phyloP scores from a whole-genome alignment of 2,888 invertebrate genomes.

The Cordilura impudica region DNA sequence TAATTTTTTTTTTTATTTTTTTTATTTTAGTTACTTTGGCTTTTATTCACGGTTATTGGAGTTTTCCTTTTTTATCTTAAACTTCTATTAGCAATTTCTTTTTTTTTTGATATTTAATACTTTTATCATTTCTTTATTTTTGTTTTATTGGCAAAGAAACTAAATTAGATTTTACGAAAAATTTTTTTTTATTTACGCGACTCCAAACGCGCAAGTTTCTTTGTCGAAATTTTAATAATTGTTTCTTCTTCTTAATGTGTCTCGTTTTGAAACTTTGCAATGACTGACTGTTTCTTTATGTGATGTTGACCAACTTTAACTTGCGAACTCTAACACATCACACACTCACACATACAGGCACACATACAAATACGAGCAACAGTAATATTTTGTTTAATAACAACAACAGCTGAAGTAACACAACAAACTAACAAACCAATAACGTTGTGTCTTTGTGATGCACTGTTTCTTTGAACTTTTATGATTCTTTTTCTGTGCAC shows the following conservation, averaged over 20 bases:
- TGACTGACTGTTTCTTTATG: slow-evolving; percentile 45
- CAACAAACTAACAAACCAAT: slow-evolving; percentile 40
- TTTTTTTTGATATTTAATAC: slow-evolving; percentile 23
- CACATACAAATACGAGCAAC: slow-evolving; percentile 38
- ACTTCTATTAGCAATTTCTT: not conserved
- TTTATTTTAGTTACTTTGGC: too few relatives aligned
- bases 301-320: slow-evolving; percentile 57
- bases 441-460: slow-evolving; percentile 47
- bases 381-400: slow-evolving; percentile 10
- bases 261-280: slow-evolving; percentile 49
- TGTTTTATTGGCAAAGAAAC: not conserved
- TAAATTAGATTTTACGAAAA: slow-evolving; percentile 12
- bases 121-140: not conserved
- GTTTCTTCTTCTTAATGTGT: slow-evolving; percentile 38
- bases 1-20: slow-evolving; percentile 36
- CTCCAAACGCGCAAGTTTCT: slow-evolving; percentile 43
- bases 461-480: slow-evolving; percentile 59
- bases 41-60: slow-evolving; percentile 13
- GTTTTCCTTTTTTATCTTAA: slow-evolving; percentile 23
- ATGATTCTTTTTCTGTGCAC: slow-evolving; percentile 25
- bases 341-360: slow-evolving; percentile 34
- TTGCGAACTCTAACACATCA: slow-evolving; percentile 58
- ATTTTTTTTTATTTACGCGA: slow-evolving; percentile 23
- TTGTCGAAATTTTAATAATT: slow-evolving; percentile 5
- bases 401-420: slow-evolving; percentile 10